Evolutionary conservation across 2,797 vertebrate species (phyloP), one percentile per base, ranked within the genome.

Genomic region (Gila robusta): DNA sequence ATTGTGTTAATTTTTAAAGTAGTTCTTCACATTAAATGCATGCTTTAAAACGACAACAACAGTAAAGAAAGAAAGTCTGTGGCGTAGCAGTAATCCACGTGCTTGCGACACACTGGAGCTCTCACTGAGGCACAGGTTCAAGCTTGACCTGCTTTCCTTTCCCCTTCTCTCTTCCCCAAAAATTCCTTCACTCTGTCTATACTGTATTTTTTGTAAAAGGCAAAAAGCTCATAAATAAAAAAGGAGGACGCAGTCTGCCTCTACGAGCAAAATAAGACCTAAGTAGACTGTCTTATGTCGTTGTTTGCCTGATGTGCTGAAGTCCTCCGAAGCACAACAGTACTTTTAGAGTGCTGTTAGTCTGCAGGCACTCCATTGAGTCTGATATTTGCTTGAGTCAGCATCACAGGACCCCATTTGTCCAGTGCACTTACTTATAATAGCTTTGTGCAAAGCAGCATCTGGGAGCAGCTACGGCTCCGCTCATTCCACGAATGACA

Each of bases 321-420:
- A 74, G 82, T 88, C 64, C 59, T 84, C 76, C 64, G 54, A 49
- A 90, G 79, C 44, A 69, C 64, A 76, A 66, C 79, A 82, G 44
- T 73, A 74, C 85, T 86, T 82, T 87, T 72, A 86, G 83, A 79
- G 79, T 71, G 85, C 77, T 80, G 83, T 86, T 76, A 81, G 83
- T 81, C 83, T 74, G 69, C 77, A 87, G 74, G 70, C 82, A 67
- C 56, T 85, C 76, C 70, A 39, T 47, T 47, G 71, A 81, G 81
- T 79, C 73, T 71, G 64, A 88, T 67, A 89, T 86, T 90, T 86
- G 87, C 87, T 89, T 89, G 80, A 89, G 87, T 91, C 90, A 88
- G 88, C 88, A 89, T 72, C 84, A 44, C 66, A 73, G 73, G 82
- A 82, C 72, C 69, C 79, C 69, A 81, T 81, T 86, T 87, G 84